Base-by-base conservation (phyloP, 2,797 vertebrate genomes). In the Acipenser oxyrinchus region DNA sequence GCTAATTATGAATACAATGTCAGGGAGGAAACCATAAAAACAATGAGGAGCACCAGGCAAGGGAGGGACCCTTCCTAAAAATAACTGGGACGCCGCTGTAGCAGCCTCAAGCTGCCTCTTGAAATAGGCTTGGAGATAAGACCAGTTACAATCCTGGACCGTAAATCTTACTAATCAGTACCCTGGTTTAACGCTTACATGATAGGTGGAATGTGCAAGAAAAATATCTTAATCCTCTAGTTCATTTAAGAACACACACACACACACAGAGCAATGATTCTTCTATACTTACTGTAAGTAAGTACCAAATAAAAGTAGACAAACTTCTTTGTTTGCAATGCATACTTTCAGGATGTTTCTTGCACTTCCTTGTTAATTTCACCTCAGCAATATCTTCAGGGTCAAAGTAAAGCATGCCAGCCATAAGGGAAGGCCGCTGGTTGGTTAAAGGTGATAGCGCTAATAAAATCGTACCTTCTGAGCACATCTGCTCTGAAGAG, bases 21-120 rank as follows among this genome's bases (percentile, higher is more conserved):
- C 60, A 18, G 60, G 18, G 60, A 62, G 60, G 60, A 62, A 62
- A 10, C 60, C 60, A 62, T 9, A 62, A 48, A 62, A 62, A 62
- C 60, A 62, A 62, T 62, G 60, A 23, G 18, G 13, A 53, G 58
- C 58, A 60, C 7, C 8, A 6, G 18, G 60, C 18, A 23, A 37
- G 60, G 60, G 60, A 62, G 60, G 60, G 60, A 18, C 23, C 18
- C 60, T 62, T 62, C 60, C 60, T 60, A 62, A 62, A 62, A 62
- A 62, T 62, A 62, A 37, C 60, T 62, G 18, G 60, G 48, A 23
- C 8, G 3, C 18, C 3, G 15, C 18, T 10, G 55, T 6, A 58
- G 55, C 55, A 12, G 55, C 12, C 23, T 37, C 23, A 37, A 58
- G 55, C 55, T n/a, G 6, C 12, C 12, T 58, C 10, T 58, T 37